phyloP scores from a whole-genome alignment of 2,888 invertebrate species.

The Acleris sparsana region DNA sequence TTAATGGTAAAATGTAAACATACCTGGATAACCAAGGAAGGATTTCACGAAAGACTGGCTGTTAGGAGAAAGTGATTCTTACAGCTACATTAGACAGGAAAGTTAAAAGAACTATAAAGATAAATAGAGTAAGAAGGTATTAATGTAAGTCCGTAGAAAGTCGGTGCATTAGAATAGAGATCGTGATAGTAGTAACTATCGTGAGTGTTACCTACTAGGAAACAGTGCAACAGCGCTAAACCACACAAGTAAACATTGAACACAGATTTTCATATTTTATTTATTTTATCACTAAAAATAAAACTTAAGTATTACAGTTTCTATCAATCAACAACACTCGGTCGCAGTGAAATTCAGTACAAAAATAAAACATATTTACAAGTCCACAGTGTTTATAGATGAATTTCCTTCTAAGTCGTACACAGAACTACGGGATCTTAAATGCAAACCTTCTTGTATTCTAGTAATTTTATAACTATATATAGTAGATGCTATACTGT shows the following conservation, averaged over 20 bases:
- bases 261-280: slow-evolving; percentile 72
- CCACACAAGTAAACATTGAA: slow-evolving; percentile 64
- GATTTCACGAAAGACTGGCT: slow-evolving; percentile 20
- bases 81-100: slow-evolving; percentile 24
- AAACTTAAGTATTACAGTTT: slow-evolving; percentile 82
- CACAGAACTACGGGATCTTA: slow-evolving; percentile 63
- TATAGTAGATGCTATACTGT: slow-evolving; percentile 48
- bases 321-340: slow-evolving; percentile 81
- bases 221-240: slow-evolving; percentile 66
- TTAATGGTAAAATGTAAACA: slow-evolving; percentile 32
- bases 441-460: slow-evolving; percentile 63
- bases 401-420: slow-evolving; percentile 49
- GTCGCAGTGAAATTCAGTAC: slow-evolving; percentile 79
- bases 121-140: slow-evolving; percentile 33
- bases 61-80: slow-evolving; percentile 22
- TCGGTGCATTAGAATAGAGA: slow-evolving; percentile 59
- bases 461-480: slow-evolving; percentile 39
- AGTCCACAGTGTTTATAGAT: slow-evolving; percentile 59
- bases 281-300: slow-evolving; percentile 83
- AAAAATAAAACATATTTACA: slow-evolving; percentile 71
- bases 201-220: slow-evolving; percentile 55
- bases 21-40: slow-evolving; percentile 37
- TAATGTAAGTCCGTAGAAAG: slow-evolving; percentile 64
- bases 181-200: slow-evolving; percentile 51
- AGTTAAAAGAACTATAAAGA: slow-evolving; percentile 12